Percentiles rank a stretch among this genome's conserved stretches.
Conservation (phyloP, 2,113 vertebrate genomes). For the Rissa tridactyla region DNA sequence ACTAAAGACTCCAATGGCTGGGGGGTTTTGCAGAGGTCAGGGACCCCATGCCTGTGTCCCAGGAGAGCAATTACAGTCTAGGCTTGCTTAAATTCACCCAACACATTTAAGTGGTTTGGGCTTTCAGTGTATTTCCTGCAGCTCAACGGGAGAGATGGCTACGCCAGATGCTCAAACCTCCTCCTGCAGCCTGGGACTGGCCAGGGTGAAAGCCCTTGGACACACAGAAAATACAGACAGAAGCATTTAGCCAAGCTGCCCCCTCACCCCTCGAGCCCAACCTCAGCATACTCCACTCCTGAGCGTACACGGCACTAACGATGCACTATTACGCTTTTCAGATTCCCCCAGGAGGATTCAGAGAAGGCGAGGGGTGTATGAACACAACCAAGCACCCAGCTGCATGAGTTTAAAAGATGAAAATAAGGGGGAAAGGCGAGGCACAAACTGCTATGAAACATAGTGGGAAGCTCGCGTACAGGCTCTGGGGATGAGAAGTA, state of each 20-base stretch:
- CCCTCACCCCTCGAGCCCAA: neutral
- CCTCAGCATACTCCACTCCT: neutral
- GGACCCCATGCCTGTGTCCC: neutral
- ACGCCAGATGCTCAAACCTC: neutral
- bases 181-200: neutral
- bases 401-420: rapidly evolving
- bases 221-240: neutral
- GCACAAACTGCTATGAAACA: neutral
- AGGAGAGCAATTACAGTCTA: neutral
- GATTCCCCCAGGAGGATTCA: neutral
- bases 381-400: neutral
- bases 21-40: neutral
- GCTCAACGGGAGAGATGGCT: neutral
- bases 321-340: rapidly evolving
- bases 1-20: rapidly evolving
- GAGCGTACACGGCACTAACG: rapidly evolving
- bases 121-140: neutral
- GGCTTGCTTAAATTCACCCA: neutral
- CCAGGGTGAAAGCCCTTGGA: neutral
- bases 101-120: neutral
- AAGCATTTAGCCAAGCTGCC: too few relatives aligned
- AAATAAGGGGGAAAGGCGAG: neutral
- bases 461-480: rapidly evolving
- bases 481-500: neutral
- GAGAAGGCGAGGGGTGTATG: neutral